A percentile compares a stretch with the other conserved stretches of the same genome.
These are phyloP conservation scores for Sebastes diaconus DNA, from an alignment of 2,797 vertebrate genomes.

Conservation along the genomic window DNA sequence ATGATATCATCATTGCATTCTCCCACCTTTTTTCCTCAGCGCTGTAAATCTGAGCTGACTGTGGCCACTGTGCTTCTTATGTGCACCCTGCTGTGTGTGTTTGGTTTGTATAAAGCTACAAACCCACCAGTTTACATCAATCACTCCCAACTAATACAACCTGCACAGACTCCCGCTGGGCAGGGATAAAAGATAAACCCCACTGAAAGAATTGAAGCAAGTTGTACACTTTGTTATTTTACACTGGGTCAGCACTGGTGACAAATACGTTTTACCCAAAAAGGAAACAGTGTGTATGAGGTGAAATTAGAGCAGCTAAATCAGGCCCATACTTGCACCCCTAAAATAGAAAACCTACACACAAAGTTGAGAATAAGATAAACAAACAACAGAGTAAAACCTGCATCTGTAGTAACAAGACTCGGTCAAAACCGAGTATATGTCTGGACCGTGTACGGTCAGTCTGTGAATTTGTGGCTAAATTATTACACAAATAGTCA, in stretches of 20 bases:
- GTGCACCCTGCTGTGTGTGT: not conserved
- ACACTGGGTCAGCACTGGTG: not conserved
- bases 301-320: not conserved
- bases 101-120: not conserved
- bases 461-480: no score
- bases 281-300: no score
- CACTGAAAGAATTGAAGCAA: not conserved
- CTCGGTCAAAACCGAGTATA: no score
- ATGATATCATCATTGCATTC: not conserved
- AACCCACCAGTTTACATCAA: conserved; percentile 7
- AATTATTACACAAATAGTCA: no score
- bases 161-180: not conserved
- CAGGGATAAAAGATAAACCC: not conserved
- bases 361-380: not conserved
- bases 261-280: not conserved
- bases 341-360: not conserved
- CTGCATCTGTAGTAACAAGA: not conserved
- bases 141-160: not conserved
- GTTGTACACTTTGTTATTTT: not conserved
- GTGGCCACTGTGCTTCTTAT: not conserved
- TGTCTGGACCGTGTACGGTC: no score
- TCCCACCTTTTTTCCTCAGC: not conserved
- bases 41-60: conserved; percentile 14
- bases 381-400: not conserved
- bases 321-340: not conserved